Conservation (phyloP, 1,140 invertebrate species). For the Papilio polytes region DNA sequence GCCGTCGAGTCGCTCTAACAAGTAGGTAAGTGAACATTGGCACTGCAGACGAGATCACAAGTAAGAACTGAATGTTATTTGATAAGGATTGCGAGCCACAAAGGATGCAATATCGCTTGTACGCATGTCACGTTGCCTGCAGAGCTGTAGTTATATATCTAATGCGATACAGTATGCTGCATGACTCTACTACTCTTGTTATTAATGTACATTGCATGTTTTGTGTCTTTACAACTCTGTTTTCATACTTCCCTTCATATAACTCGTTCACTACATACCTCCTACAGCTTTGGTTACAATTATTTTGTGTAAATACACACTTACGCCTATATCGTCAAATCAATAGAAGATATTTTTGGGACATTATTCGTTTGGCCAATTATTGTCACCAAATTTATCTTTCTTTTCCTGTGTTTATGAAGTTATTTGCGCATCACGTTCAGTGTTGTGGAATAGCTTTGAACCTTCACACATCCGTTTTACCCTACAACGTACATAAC, state of each 20-base stretch:
- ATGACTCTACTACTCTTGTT: constrained; percentile 49
- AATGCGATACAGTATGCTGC: constrained; percentile 57
- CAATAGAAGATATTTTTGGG: constrained; percentile 37
- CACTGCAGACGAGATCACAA: constrained; percentile 27
- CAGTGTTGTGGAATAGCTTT: constrained; percentile 35
- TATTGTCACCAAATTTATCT: constrained; percentile 36
- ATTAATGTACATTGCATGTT: constrained; percentile 66
- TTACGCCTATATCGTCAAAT: constrained; percentile 30
- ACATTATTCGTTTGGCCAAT: constrained; percentile 26
- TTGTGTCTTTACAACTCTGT: constrained; percentile 55
- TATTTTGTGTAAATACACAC: background rate
- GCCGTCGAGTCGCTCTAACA: background rate
- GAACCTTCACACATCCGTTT: constrained; percentile 45
- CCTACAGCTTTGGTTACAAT: background rate
- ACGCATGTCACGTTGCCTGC: constrained; percentile 59
- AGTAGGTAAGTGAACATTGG: constrained; percentile 6
- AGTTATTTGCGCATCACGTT: constrained; percentile 41
- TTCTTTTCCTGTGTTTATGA: constrained; percentile 44
- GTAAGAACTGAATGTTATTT: constrained; percentile 39
- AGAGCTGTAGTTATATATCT: constrained; percentile 45
- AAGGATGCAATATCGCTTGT: constrained; percentile 61
- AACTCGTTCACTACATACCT: constrained; percentile 7
- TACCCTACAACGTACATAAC: constrained; percentile 18
- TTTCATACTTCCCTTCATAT: background rate
- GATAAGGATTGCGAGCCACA: constrained; percentile 51